Percentiles rank a stretch among this genome's conserved stretches.
These are phyloP conservation scores for Corbicula japonica DNA, from an alignment of 2,888 invertebrate genomes.

Conservation along the genomic window DNA sequence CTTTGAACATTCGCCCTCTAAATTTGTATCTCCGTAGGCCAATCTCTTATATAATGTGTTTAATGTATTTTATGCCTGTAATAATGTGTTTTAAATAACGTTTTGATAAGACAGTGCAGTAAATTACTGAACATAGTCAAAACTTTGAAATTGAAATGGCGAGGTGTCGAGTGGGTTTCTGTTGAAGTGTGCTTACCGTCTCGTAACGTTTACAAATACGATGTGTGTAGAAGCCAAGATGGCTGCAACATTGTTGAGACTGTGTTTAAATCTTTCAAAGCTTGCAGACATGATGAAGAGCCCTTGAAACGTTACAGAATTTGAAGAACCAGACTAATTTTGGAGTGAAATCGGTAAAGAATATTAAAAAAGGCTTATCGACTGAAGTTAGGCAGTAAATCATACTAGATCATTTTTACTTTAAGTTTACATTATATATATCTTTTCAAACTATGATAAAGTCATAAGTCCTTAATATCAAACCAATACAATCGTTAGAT, in stretches of 20 bases:
- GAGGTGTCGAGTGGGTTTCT: constrained; percentile 42
- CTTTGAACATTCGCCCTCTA: constrained; percentile 53
- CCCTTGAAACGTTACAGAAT: constrained; percentile 9
- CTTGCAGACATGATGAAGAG: constrained; percentile 16
- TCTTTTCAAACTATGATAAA: too few species aligned
- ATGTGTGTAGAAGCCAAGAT: constrained; percentile 30
- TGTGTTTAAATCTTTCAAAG: constrained; percentile 16
- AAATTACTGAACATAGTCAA: constrained; percentile 56
- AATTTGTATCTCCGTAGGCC: constrained; percentile 57
- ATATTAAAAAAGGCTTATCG: too few species aligned
- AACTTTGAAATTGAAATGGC: constrained; percentile 56
- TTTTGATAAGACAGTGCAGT: constrained; percentile 63
- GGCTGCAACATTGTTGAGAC: constrained; percentile 19
- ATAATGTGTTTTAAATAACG: constrained; percentile 69
- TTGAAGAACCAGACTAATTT: constrained; percentile 2
- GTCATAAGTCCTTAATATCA: too few species aligned
- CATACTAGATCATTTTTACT: too few species aligned
- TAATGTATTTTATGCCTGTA: constrained; percentile 50
- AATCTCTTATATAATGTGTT: constrained; percentile 58
- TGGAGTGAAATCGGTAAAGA: neutral
- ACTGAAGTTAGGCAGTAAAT: too few species aligned
- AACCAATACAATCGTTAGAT: too few species aligned
- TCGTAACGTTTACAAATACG: constrained; percentile 46
- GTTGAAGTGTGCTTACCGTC: constrained; percentile 29
- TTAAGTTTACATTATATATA: too few species aligned